Evolutionary conservation across 2,888 invertebrate genomes (phyloP).

Genomic region (Nesidiocoris tenuis): DNA sequence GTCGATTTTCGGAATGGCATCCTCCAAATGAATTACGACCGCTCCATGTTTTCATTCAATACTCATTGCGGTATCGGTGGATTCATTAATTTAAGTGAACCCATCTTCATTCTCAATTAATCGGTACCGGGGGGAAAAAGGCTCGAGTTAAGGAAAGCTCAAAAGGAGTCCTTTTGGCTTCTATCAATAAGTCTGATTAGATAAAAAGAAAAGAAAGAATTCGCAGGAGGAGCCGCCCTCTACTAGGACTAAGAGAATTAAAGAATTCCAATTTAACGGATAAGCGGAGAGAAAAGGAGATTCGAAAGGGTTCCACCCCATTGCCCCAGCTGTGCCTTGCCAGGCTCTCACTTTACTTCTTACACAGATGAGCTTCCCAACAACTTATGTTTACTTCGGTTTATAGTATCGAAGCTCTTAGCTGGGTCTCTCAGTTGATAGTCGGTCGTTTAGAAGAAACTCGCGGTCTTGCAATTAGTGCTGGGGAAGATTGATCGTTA

Average conservation of each 20-base stretch:
- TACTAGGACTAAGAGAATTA: conserved; percentile 31
- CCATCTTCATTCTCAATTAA: conserved; percentile 7
- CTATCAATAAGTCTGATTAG: conserved; percentile 39
- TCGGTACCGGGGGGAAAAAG: conserved; percentile 10
- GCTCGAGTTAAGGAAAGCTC: background rate
- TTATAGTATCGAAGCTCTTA: background rate
- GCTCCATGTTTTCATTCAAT: too few species aligned
- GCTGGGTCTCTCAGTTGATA: background rate
- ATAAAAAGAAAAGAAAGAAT: conserved; percentile 19
- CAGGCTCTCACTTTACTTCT: conserved; percentile 1
- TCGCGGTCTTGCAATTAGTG: background rate
- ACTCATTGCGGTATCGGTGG: background rate
- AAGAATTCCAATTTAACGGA: conserved; percentile 43
- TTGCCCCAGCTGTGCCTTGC: conserved; percentile 1
- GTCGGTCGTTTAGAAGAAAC: background rate
- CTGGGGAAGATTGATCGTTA: too few species aligned
- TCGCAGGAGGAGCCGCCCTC: conserved; percentile 11
- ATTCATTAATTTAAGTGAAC: conserved; percentile 26
- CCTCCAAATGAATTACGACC: too few species aligned
- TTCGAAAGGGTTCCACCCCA: conserved; percentile 36
- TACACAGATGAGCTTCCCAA: background rate
- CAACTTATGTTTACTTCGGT: conserved; percentile 24
- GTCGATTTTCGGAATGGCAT: too few species aligned
- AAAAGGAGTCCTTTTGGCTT: conserved; percentile 3
- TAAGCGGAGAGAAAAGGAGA: conserved; percentile 14